Base-by-base conservation (phyloP, 2,113 vertebrate species). In the Pycnonotus jocosus region DNA sequence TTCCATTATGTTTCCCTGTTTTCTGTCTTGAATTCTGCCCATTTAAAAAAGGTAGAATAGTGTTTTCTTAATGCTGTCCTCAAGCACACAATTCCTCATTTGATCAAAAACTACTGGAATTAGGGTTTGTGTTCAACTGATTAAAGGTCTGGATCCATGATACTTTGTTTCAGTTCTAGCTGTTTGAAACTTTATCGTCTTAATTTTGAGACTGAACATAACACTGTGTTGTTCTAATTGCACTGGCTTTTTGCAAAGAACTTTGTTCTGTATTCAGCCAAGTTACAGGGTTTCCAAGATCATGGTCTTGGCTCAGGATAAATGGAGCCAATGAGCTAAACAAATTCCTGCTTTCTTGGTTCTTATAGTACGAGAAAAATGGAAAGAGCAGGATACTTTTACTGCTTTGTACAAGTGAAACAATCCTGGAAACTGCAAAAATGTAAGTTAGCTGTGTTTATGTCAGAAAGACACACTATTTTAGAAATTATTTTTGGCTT, bases 301-400 rank as follows among this genome's bases (percentile, higher is more conserved):
- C 80, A 92, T 77, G 58, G 92, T 92, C 93, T 90, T 95, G 84
- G 92, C 90, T 97, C 91, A 57, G 68, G 77, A 92, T 95, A 97
- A 97, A 95, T 94, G 72, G 94, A 95, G 94, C 88, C 93, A 97
- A 96, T 95, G 93, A 97, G 82, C 87, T 96, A 97, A 94, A 94
- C 73, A 97, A 95, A 92, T 94, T 93, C 96, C 85, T 96, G 82
- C 81, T 94, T 91, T 96, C 93, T 96, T 93, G 88, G 91, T 93
- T 96, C 92, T 91, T 96, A 85, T 87, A 89, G 88, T 95, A 95
- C 7, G 0, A 95, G 86, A 95, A 93, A 90, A 97, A 91, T 83
- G 77, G 93, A 90, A 92, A 90, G 80, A 93, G 61, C 83, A 61
- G 91, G 82, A 93, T 93, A 81, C 51, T 90, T 94, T 68, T 74